phyloP scores from a whole-genome alignment of 2,888 invertebrate species.

The Pachliopta kotzebuea region DNA sequence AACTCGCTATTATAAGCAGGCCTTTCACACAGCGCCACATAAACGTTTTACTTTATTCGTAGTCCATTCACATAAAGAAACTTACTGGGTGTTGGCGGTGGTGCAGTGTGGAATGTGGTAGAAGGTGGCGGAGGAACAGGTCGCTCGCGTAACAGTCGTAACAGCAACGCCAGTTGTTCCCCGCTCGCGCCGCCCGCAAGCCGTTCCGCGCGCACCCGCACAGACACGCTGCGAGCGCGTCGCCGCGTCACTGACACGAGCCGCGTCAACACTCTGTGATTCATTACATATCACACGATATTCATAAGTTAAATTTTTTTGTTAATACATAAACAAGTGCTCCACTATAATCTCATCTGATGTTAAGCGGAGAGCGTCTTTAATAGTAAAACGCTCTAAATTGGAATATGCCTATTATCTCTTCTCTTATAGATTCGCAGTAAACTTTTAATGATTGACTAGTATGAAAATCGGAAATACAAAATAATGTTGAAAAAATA shows the following conservation, averaged over 20 bases:
- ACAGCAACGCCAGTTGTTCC: conserved; percentile 58
- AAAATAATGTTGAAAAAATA: no score
- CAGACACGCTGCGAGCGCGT: conserved; percentile 51
- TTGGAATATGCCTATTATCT: no score
- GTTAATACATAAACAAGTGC: no score
- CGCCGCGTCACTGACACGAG: conserved; percentile 59
- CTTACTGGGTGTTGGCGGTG: conserved; percentile 29
- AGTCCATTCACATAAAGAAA: neutral
- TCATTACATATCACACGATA: no score
- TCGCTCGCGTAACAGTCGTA: conserved; percentile 53
- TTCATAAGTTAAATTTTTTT: no score
- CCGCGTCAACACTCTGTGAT: conserved; percentile 55
- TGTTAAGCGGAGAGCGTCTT: no score
- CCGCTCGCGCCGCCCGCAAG: conserved; percentile 63
- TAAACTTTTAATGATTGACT: no score
- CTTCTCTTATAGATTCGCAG: no score
- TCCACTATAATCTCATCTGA: no score
- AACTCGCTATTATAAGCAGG: no score
- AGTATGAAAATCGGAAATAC: no score
- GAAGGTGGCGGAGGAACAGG: conserved; percentile 39
- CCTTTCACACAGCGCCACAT: neutral
- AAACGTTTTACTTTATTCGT: neutral
- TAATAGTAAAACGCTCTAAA: no score
- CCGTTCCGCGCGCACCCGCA: conserved; percentile 51
- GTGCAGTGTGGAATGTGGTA: conserved; percentile 32